Conservation (phyloP, 2,888 invertebrate species). For the Empis livida region DNA sequence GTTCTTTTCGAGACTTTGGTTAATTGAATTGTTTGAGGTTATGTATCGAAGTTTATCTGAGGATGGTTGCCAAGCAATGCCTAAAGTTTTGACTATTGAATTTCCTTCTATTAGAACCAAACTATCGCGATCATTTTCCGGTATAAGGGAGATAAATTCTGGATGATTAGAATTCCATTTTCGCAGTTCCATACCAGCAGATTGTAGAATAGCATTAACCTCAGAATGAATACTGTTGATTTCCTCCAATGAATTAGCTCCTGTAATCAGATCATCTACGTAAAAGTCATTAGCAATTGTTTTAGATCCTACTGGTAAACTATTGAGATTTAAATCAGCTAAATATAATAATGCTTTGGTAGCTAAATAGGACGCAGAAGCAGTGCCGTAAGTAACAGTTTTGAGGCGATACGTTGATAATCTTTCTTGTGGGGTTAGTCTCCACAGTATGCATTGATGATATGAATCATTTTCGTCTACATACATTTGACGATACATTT, state of each 20-base stretch:
- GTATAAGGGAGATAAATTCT: not conserved
- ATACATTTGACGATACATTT: conserved; percentile 16
- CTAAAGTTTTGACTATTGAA: conserved; percentile 7
- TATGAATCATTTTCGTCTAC: conserved; percentile 8
- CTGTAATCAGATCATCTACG: not conserved
- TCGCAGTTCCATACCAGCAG: not conserved
- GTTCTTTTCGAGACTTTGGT: conserved; percentile 4
- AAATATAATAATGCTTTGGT: conserved; percentile 2
- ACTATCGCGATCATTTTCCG: not conserved
- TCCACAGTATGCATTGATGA: conserved; percentile 12
- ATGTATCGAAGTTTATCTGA: conserved; percentile 4
- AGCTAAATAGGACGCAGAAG: conserved; percentile 10
- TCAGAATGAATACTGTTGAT: not conserved
- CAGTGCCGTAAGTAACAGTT: conserved; percentile 10
- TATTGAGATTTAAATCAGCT: not conserved
- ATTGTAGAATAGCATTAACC: not conserved
- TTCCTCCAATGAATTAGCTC: not conserved
- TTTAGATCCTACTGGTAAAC: not conserved
- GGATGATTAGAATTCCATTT: not conserved
- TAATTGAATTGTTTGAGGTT: no score
- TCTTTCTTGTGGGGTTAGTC: conserved; percentile 1
- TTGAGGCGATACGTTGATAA: conserved; percentile 6
- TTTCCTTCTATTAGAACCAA: not conserved
- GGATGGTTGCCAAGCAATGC: conserved; percentile 5
- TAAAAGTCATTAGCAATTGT: not conserved